Percentiles rank a stretch among this genome's conserved stretches.
These are phyloP conservation scores for Tragelaphus oryx DNA, from an alignment of 2,797 vertebrate species.

Conservation along the genomic window DNA sequence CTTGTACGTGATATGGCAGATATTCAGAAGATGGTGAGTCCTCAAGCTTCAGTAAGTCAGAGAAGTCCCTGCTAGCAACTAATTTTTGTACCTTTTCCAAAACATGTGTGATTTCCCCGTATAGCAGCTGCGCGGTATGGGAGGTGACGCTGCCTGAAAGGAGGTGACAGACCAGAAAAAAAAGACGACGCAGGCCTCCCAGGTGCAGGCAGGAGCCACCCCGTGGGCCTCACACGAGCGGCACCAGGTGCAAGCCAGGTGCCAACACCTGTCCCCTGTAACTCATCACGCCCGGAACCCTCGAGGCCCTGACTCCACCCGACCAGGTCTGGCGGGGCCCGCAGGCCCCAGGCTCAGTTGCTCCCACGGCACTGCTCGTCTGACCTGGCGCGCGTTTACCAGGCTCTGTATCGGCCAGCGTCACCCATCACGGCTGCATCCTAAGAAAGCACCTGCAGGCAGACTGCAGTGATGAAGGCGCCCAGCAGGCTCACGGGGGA, in stretches of 20 bases:
- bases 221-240: not conserved
- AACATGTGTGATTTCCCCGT: too few species aligned
- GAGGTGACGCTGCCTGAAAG: not conserved
- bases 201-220: rapidly evolving
- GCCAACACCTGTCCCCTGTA: rapidly evolving
- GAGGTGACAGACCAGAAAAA: not conserved
- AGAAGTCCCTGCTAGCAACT: not conserved
- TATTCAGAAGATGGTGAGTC: not conserved
- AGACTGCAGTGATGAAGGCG: rapidly evolving
- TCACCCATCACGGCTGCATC: rapidly evolving
- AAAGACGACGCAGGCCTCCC: not conserved
- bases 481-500: too few species aligned
- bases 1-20: not conserved
- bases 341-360: not conserved
- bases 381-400: rapidly evolving
- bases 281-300: rapidly evolving
- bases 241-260: rapidly evolving
- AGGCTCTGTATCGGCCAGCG: too few species aligned
- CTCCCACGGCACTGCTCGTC: rapidly evolving
- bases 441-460: not conserved
- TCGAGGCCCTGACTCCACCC: not conserved
- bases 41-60: not conserved
- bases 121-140: rapidly evolving
- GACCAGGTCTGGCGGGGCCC: not conserved
- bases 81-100: not conserved